These are phyloP conservation scores for Aphidius gifuensis DNA, from an alignment of 1,140 invertebrate genomes.

Conservation along the genomic window DNA sequence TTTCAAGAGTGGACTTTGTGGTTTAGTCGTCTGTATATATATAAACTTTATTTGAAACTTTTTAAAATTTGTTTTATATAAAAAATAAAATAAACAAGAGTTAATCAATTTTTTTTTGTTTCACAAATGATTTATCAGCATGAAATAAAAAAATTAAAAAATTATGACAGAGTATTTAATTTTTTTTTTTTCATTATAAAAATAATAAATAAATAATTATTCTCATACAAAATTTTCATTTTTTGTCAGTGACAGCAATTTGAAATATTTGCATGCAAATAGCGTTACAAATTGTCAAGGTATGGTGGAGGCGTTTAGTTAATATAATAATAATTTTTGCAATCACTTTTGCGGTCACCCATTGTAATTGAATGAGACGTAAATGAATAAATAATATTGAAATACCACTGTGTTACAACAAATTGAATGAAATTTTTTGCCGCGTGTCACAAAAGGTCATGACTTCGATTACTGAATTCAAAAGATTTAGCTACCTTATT, in stretches of 20 bases:
- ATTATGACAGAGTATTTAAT: no score
- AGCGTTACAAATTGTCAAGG: constrained; percentile 39
- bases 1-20: neutral
- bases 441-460: constrained; percentile 37
- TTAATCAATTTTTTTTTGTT: no score
- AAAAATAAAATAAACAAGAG: no score
- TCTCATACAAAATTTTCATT: constrained; percentile 4
- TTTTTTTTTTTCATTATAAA: no score
- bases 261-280: constrained; percentile 49
- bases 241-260: constrained; percentile 16
- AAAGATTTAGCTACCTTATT: constrained; percentile 20
- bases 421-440: no score
- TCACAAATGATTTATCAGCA: no score
- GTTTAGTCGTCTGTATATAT: no score
- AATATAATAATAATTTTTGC: constrained; percentile 23
- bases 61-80: no score
- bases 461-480: constrained; percentile 41
- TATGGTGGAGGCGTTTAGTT: neutral
- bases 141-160: no score
- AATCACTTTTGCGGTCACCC: constrained; percentile 48
- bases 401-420: constrained; percentile 24
- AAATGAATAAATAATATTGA: constrained; percentile 52
- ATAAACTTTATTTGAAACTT: no score
- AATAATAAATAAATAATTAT: neutral
- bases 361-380: constrained; percentile 50